Percentiles rank a stretch among this genome's conserved stretches.
These are phyloP conservation scores for Hirtodrosophila confusa DNA, from an alignment of 2,888 invertebrate species.

Conservation along the genomic window DNA sequence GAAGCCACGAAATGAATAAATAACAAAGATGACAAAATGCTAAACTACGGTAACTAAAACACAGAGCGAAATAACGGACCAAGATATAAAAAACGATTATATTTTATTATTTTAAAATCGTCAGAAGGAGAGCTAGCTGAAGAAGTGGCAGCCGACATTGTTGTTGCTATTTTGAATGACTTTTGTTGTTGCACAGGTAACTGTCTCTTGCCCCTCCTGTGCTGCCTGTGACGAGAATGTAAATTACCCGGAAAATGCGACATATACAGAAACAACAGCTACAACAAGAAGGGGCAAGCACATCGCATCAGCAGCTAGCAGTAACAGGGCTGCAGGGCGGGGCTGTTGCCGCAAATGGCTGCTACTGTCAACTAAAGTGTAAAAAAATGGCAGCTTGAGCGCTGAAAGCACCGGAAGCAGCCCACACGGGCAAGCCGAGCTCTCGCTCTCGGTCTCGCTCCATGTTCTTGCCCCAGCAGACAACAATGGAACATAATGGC, in stretches of 20 bases:
- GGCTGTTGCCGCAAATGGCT: slow-evolving; percentile 66
- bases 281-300: slow-evolving; percentile 26
- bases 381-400: slow-evolving; percentile 67
- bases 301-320: slow-evolving; percentile 50
- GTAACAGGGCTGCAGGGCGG: slow-evolving; percentile 22
- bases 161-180: slow-evolving; percentile 28
- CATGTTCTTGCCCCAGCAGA: slow-evolving; percentile 23
- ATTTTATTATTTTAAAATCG: slow-evolving; percentile 68
- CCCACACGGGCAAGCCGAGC: slow-evolving; percentile 36
- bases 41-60: slow-evolving; percentile 43
- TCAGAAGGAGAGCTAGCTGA: slow-evolving; percentile 9
- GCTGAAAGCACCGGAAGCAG: slow-evolving; percentile 69
- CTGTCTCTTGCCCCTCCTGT: slow-evolving; percentile 15
- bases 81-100: slow-evolving; percentile 39
- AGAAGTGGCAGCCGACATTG: slow-evolving; percentile 21
- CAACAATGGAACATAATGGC: slow-evolving; percentile 75
- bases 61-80: slow-evolving; percentile 33
- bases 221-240: slow-evolving; percentile 70
- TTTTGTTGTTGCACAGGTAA: slow-evolving; percentile 30
- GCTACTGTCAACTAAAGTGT: slow-evolving; percentile 75
- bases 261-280: slow-evolving; percentile 34
- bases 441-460: slow-evolving; percentile 41
- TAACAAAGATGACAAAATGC: slow-evolving; percentile 39
- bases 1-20: slow-evolving; percentile 17
- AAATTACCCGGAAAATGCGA: slow-evolving; percentile 78